These are phyloP conservation scores for Trichoplusia ni DNA, from an alignment of 1,140 invertebrate genomes.

Conservation along the genomic window DNA sequence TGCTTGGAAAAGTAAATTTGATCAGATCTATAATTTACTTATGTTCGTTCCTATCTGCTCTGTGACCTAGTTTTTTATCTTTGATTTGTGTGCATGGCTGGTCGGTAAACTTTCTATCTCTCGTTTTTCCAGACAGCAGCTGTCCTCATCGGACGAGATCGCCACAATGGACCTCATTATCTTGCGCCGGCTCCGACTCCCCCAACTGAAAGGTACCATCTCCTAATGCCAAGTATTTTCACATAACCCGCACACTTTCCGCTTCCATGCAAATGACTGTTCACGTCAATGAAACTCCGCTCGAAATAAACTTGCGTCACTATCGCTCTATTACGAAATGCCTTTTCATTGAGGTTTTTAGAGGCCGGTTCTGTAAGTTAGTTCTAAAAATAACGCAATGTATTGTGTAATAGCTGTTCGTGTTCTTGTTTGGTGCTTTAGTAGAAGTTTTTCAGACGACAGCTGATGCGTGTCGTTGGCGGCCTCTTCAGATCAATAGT, in stretches of 20 bases:
- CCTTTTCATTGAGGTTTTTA: constrained; percentile 25
- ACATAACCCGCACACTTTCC: constrained; percentile 1
- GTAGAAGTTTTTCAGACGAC: constrained; percentile 30
- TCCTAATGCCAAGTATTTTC: constrained; percentile 10
- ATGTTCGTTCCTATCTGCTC: background rate
- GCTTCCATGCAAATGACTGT: constrained; percentile 20
- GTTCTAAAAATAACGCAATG: constrained; percentile 28
- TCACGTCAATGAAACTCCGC: constrained; percentile 21
- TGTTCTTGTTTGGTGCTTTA: constrained; percentile 6
- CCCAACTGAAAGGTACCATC: constrained; percentile 49
- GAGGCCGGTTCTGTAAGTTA: background rate
- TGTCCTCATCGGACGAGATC: constrained; percentile 44
- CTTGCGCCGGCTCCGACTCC: constrained; percentile 23
- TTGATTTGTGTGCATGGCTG: background rate
- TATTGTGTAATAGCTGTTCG: constrained; percentile 15
- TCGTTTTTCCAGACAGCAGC: constrained; percentile 42
- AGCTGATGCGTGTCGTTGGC: constrained; percentile 35
- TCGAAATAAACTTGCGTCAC: constrained; percentile 17
- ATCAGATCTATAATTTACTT: background rate
- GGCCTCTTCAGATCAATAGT: constrained; percentile 31
- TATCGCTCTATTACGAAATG: constrained; percentile 17
- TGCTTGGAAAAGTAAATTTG: too few relatives aligned
- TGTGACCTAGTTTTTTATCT: background rate
- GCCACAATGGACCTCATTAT: constrained; percentile 50
- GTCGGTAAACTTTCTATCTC: constrained; percentile 19